These are phyloP conservation scores for Phalacrocorax pelagicus DNA, from an alignment of 2,113 vertebrate genomes.

Conservation along the genomic window DNA sequence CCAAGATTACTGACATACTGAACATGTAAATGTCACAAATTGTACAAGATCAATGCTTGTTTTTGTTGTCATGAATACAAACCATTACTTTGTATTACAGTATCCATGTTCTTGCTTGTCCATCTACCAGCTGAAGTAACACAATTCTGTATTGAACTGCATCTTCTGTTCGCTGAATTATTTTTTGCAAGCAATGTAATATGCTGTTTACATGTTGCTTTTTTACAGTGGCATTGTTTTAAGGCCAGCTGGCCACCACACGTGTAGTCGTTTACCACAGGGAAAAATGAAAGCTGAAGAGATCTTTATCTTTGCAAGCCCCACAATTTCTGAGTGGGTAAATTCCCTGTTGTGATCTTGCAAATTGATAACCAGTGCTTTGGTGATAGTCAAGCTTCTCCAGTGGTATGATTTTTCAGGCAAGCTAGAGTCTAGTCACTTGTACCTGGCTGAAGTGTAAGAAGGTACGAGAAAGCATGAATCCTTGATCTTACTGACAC, in stretches of 20 bases:
- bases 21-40: neutral
- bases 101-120: neutral
- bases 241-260: neutral
- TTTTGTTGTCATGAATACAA: neutral
- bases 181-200: neutral
- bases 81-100: neutral
- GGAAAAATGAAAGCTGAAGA: neutral
- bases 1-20: neutral
- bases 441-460: neutral
- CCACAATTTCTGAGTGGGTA: neutral
- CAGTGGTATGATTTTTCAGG: neutral
- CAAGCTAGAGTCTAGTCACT: neutral
- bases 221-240: neutral
- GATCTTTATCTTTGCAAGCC: neutral
- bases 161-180: neutral
- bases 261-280: neutral
- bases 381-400: neutral
- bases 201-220: neutral
- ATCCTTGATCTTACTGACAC: neutral
- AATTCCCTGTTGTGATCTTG: neutral
- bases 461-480: neutral
- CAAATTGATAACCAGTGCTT: neutral
- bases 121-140: neutral
- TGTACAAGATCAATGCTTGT: neutral
- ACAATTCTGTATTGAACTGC: neutral